Evolutionary conservation across 2,113 vertebrate species (phyloP).

Genomic region (Sclerurus mexicanus): DNA sequence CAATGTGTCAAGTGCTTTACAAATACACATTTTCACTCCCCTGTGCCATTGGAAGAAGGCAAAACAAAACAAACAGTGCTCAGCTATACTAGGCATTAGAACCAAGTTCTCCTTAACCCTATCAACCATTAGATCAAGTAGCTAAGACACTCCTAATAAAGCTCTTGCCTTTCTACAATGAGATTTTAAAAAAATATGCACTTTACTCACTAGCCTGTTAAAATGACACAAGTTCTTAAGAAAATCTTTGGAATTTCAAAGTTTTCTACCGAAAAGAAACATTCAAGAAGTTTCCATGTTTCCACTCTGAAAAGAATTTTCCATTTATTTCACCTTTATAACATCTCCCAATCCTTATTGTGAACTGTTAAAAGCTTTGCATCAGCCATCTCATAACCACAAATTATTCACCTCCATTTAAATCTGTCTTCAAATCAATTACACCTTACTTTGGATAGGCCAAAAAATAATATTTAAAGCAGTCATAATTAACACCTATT

Average conservation of each 20-base stretch:
- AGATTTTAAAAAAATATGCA: accelerated
- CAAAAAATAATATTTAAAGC: slow-evolving; percentile 2
- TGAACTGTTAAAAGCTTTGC: background rate
- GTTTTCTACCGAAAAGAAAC: background rate
- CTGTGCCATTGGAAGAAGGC: background rate
- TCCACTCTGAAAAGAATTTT: background rate
- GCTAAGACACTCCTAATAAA: background rate
- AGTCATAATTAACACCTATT: background rate
- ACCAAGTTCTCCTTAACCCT: background rate
- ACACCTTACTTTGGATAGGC: background rate
- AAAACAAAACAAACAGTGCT: background rate
- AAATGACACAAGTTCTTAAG: background rate
- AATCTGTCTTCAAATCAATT: background rate
- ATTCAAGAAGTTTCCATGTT: background rate
- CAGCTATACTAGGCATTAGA: background rate
- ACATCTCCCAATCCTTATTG: background rate
- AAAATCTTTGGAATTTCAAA: background rate
- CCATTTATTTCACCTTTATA: background rate
- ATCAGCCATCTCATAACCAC: background rate
- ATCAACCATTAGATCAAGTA: background rate
- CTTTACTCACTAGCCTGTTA: background rate
- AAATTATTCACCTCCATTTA: background rate
- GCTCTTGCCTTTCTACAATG: background rate
- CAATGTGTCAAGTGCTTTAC: background rate
- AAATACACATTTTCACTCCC: background rate